Evolutionary conservation across 2,113 vertebrate genomes (phyloP).

Genomic region (Calypte anna): DNA sequence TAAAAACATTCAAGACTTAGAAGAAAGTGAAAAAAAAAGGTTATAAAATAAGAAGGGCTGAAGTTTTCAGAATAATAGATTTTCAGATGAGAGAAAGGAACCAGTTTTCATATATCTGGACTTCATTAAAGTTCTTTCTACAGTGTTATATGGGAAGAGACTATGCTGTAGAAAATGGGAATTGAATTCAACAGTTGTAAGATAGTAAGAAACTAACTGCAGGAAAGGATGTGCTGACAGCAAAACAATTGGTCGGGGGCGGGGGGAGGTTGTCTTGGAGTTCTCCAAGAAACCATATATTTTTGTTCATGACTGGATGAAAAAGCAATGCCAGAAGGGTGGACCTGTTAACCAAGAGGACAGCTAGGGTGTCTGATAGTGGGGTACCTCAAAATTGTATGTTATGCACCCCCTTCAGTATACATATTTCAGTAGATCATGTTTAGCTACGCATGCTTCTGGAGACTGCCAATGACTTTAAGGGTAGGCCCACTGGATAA

Average conservation of each 20-base stretch:
- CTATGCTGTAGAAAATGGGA: constrained; percentile 29
- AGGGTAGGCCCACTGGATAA: neutral
- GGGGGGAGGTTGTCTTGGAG: neutral
- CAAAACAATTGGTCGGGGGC: constrained; percentile 27
- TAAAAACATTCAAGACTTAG: neutral
- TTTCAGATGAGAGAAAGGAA: neutral
- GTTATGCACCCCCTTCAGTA: neutral
- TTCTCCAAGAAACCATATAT: neutral
- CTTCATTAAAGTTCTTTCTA: constrained; percentile 42
- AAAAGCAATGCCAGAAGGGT: neutral
- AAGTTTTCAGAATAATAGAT: neutral
- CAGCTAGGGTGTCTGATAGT: neutral
- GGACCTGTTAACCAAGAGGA: neutral
- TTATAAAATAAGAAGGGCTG: neutral
- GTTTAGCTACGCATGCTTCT: fast-evolving
- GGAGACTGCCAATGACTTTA: neutral
- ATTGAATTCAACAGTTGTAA: constrained; percentile 44
- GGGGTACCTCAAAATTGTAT: neutral
- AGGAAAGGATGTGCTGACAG: constrained; percentile 21
- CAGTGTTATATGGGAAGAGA: constrained; percentile 15
- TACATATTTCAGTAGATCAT: neutral
- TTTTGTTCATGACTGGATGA: neutral
- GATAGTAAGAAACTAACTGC: neutral
- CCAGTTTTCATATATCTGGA: constrained; percentile 14
- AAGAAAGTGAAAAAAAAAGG: neutral